A percentile compares a stretch with the other conserved stretches of the same genome.
Conservation (phyloP, 1,140 invertebrate species). For the Delia radicum region DNA sequence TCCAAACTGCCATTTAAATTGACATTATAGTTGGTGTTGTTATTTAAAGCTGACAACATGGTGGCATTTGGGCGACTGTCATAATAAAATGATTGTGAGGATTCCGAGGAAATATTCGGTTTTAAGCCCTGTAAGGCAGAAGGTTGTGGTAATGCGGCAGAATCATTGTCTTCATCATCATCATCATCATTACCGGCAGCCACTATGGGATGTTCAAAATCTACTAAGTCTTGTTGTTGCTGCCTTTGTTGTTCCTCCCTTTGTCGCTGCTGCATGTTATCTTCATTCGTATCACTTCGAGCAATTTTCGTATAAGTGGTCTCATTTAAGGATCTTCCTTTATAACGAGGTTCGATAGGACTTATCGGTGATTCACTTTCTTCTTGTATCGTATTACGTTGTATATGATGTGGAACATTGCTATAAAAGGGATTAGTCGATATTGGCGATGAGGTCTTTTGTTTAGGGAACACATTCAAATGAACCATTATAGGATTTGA, state of each 20-base stretch:
- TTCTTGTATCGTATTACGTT: conserved; percentile 27
- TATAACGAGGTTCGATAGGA: conserved; percentile 43
- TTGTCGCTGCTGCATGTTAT: conserved; percentile 13
- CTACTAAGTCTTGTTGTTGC: conserved; percentile 35
- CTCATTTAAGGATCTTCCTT: neutral
- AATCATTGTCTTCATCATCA: no score
- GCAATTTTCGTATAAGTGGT: conserved; percentile 34
- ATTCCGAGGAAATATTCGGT: conserved; percentile 20
- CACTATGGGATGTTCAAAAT: conserved; percentile 52
- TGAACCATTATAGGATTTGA: conserved; percentile 48
- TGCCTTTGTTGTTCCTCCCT: neutral
- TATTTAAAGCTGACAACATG: neutral
- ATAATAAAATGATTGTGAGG: conserved; percentile 9
- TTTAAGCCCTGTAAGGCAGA: conserved; percentile 32
- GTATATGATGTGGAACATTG: conserved; percentile 33
- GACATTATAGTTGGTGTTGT: conserved; percentile 30
- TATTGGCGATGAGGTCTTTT: conserved; percentile 34
- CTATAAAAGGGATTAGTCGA: conserved; percentile 51
- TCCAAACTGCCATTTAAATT: conserved; percentile 37
- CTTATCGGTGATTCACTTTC: conserved; percentile 7
- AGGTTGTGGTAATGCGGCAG: conserved; percentile 15
- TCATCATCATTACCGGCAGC: conserved; percentile 34
- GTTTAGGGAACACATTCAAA: conserved; percentile 49
- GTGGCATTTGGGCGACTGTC: neutral
- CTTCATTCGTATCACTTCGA: conserved; percentile 38